These are phyloP conservation scores for Vidua macroura DNA, from an alignment of 2,113 vertebrate species.

Conservation along the genomic window DNA sequence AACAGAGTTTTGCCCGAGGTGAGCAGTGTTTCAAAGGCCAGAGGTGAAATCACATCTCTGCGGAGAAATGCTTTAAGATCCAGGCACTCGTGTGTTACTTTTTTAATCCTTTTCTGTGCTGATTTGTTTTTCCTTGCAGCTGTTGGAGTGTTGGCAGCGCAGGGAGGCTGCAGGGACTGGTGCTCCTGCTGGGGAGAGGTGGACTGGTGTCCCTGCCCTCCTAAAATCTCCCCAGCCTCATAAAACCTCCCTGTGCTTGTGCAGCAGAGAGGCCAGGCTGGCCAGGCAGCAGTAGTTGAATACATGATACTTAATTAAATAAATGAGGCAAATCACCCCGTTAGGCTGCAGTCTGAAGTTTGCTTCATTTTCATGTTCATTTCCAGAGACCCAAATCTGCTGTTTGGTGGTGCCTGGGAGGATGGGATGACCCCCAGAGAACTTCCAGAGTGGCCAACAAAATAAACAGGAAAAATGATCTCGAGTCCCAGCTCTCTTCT, in stretches of 20 bases:
- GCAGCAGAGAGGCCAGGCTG: not conserved
- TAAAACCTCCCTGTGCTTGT: not conserved
- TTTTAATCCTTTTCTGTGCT: not conserved
- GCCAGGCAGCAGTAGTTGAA: not conserved
- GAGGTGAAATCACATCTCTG: not conserved
- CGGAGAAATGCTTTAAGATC: not conserved
- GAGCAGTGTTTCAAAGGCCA: not conserved
- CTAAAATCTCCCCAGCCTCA: not conserved
- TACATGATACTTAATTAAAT: not conserved
- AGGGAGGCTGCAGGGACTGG: not conserved
- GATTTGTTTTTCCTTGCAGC: not conserved
- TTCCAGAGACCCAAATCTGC: not conserved
- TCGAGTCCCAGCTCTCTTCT: not conserved
- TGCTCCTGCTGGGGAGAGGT: not conserved
- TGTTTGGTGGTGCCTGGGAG: not conserved
- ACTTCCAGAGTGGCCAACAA: not conserved
- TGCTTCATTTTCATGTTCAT: not conserved
- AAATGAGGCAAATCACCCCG: not conserved
- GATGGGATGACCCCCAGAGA: not conserved
- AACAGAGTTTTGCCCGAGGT: slow-evolving; percentile 13
- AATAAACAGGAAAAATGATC: not conserved
- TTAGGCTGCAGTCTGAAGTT: not conserved
- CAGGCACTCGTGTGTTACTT: not conserved
- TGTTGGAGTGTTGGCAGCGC: rapidly evolving
- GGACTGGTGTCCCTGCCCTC: not conserved